Evolutionary conservation across 2,113 vertebrate genomes (phyloP), one percentile per base, ranked within the genome.

Genomic region (Leucosticte australis): DNA sequence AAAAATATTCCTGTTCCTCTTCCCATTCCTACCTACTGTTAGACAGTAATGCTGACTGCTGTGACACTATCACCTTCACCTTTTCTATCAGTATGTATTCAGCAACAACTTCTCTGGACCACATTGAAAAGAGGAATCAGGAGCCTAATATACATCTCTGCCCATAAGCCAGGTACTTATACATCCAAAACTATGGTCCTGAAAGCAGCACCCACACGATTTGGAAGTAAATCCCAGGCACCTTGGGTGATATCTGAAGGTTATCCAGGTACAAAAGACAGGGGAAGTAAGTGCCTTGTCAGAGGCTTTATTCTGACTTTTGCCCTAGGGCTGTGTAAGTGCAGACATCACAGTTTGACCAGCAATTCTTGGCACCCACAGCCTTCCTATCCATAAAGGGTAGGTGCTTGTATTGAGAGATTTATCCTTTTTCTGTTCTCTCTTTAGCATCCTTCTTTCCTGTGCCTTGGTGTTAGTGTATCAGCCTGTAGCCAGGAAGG

Each of bases 291-390:
- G 1, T 35, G 13, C 15, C 27, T 77, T 59, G 18, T 14, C 44
- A 56, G 31, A 81, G 42, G 30, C 37, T 68, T 87, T 78, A 23
- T 79, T 75, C 30, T 33, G 39, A 52, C 44, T 60, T 80, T 75
- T 91, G 5, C 16, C 15, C 10, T 18, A 50, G 11, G 28, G 8
- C 35, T 79, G 19, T 22, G 3, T 14, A n/a, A 62, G 3, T 3
- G 12, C 44, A 63, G 31, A 31, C 13, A 55, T 26, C 28, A 18
- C 23, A 65, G 31, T 33, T 30, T 4, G 6, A 65, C 28, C 31
- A 49, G 18, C 39, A 28, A 1, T 0, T 0, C 7, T 39, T 49
- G 47, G 20, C 31, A 50, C 6, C 8, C n/a, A 33, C 10, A 41
- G 30, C 15, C 14, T 15, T 55, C 46, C 42, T 37, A 2, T 31